These are phyloP conservation scores for Hypomecis atomaria DNA, from an alignment of 2,888 invertebrate genomes.

Conservation along the genomic window DNA sequence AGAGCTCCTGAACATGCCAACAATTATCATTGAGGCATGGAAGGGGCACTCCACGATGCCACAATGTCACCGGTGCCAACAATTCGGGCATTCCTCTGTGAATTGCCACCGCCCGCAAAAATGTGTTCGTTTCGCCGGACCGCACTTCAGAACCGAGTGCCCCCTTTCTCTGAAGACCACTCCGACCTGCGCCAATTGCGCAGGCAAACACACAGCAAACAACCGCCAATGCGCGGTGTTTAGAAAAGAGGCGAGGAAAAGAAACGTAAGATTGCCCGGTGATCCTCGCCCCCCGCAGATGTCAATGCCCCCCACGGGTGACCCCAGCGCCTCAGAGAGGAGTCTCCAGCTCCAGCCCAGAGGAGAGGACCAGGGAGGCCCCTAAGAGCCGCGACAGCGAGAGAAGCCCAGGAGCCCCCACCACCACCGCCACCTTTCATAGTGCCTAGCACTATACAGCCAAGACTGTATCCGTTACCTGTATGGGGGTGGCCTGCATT, in stretches of 20 bases:
- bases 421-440: too few species aligned
- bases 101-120: constrained; percentile 28
- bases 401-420: too few species aligned
- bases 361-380: too few species aligned
- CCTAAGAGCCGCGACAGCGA: too few species aligned
- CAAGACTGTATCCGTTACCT: too few species aligned
- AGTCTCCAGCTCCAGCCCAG: too few species aligned
- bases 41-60: constrained; percentile 12
- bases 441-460: too few species aligned
- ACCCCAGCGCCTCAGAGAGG: too few species aligned
- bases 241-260: constrained; percentile 16
- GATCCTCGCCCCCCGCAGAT: too few species aligned
- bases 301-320: too few species aligned
- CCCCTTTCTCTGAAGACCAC: constrained; percentile 8
- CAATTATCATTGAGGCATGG: constrained; percentile 7
- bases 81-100: constrained; percentile 26
- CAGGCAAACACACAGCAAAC: constrained; percentile 27
- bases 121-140: constrained; percentile 27
- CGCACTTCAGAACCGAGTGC: constrained; percentile 29
- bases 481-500: too few species aligned
- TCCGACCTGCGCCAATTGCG: constrained; percentile 36
- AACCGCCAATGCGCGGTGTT: constrained; percentile 9
- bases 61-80: constrained; percentile 41
- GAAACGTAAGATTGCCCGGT: not conserved
- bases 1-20: not conserved